Conservation (phyloP, 1,140 invertebrate species). For the Teleopsis dalmanni region DNA sequence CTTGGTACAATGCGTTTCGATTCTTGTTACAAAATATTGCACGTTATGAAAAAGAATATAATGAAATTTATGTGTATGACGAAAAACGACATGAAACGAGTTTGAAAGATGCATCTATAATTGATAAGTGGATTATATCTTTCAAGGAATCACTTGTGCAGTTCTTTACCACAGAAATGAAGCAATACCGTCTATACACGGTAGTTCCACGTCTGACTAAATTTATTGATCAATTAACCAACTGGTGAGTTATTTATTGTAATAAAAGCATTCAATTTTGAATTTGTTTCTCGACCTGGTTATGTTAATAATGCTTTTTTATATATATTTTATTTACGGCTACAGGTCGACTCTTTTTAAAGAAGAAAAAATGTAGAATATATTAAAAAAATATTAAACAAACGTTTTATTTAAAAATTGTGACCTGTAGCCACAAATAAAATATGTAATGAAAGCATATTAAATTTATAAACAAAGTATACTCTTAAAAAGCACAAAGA, state of each 20-base stretch:
- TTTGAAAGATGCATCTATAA: conserved; percentile 63
- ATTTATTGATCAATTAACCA: conserved; percentile 96
- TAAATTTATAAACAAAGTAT: too few species aligned
- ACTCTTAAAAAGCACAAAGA: too few species aligned
- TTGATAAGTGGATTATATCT: conserved; percentile 97
- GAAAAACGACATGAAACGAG: conserved; percentile 46
- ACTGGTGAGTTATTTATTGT: conserved; percentile 58
- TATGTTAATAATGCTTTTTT: not conserved
- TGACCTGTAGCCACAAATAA: too few species aligned
- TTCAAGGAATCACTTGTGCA: conserved; percentile 88
- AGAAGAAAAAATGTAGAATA: too few species aligned
- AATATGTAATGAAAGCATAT: too few species aligned
- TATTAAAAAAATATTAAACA: not conserved
- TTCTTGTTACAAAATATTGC: conserved; percentile 92
- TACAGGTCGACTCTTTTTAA: too few species aligned
- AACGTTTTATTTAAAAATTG: too few species aligned
- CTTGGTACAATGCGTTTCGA: conserved; percentile 98
- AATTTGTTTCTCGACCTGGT: too few species aligned
- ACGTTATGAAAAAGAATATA: conserved; percentile 66
- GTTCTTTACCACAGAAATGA: conserved; percentile 91
- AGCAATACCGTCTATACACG: conserved; percentile 87
- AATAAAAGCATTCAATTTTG: not conserved
- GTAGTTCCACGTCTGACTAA: conserved; percentile 89
- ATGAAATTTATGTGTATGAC: conserved; percentile 54
- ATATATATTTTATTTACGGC: too few species aligned